These are phyloP conservation scores for Callosobruchus maculatus DNA, from an alignment of 2,888 invertebrate species.

Conservation along the genomic window DNA sequence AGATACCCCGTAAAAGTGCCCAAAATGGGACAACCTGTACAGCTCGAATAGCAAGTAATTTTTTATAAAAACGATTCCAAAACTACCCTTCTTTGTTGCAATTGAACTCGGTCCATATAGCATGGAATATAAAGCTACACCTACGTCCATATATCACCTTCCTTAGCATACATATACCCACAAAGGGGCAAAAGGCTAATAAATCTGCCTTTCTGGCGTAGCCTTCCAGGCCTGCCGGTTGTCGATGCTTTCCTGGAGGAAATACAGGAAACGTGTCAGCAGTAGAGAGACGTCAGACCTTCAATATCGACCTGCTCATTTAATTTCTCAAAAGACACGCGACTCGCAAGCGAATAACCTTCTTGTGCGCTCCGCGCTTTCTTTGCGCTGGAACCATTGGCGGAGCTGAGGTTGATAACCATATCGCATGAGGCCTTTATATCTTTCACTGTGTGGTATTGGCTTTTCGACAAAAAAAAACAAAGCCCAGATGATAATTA, in stretches of 20 bases:
- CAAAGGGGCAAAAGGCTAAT: not conserved
- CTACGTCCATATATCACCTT: not conserved
- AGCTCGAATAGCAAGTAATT: no score
- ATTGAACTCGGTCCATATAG: not conserved
- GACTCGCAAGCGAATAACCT: not conserved
- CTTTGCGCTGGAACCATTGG: not conserved
- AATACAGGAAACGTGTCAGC: conserved; percentile 16
- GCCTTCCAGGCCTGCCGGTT: not conserved
- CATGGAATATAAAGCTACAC: no score
- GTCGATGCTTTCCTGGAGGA: not conserved
- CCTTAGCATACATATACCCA: not conserved
- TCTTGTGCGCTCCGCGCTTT: not conserved
- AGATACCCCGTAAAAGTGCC: no score
- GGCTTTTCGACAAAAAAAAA: no score
- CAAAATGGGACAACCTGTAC: no score
- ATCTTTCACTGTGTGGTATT: no score
- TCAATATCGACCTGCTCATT: conserved; percentile 30
- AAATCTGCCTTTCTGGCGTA: not conserved
- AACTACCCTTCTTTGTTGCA: no score
- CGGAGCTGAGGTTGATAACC: no score
- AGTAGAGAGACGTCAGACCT: conserved; percentile 22
- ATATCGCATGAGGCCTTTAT: no score
- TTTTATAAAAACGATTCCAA: no score
- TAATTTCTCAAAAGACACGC: conserved; percentile 18
- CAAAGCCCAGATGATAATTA: no score